phyloP scores from a whole-genome alignment of 2,113 vertebrate genomes.

The Sialia sialis region DNA sequence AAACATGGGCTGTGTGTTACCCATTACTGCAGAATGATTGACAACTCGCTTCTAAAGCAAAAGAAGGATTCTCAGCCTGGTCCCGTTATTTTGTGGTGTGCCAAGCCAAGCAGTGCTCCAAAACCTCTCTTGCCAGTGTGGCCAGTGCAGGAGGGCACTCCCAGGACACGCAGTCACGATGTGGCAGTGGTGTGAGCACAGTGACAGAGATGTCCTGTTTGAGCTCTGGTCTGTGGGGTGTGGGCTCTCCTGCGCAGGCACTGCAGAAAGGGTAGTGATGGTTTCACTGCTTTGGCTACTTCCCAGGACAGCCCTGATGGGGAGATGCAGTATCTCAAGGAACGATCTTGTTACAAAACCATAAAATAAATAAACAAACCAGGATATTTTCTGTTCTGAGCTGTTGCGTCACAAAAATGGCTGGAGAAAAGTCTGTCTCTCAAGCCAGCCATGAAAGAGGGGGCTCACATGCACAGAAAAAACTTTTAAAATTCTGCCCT shows the following conservation, averaged over 20 bases:
- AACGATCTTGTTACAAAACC: not conserved
- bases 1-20: fast-evolving
- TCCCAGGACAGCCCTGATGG: not conserved
- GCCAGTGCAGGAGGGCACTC: fast-evolving
- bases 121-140: fast-evolving
- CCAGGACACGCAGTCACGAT: fast-evolving
- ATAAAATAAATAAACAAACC: slow-evolving; percentile 10
- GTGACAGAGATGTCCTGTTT: not conserved
- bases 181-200: fast-evolving
- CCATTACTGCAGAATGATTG: not conserved
- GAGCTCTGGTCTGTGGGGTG: fast-evolving
- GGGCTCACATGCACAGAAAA: not conserved
- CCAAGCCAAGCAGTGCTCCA: not conserved
- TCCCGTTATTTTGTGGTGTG: fast-evolving
- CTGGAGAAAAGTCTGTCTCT: not conserved
- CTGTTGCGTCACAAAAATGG: not conserved
- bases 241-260: fast-evolving
- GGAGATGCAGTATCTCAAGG: not conserved
- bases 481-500: not conserved
- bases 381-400: not conserved
- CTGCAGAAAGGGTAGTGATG: not conserved
- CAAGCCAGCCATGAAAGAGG: fast-evolving
- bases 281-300: not conserved
- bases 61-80: fast-evolving
- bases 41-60: not conserved